A percentile compares a stretch with the other conserved stretches of the same genome.
phyloP scores from a whole-genome alignment of 2,113 vertebrate genomes.

The Centropristis striata region DNA sequence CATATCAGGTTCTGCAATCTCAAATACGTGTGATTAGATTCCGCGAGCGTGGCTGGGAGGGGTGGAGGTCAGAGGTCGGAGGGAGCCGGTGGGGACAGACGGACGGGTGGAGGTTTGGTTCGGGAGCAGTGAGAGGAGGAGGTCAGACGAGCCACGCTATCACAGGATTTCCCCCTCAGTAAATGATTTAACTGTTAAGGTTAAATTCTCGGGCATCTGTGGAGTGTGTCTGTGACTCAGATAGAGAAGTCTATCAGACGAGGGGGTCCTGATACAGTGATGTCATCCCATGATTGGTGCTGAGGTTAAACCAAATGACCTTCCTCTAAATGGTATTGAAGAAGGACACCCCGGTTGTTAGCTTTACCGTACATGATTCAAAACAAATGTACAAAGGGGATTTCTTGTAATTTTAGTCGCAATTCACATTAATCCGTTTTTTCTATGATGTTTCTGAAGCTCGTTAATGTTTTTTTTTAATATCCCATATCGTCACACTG shows the following conservation, averaged over 20 bases:
- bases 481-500: too few species aligned
- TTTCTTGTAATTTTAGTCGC: too few species aligned
- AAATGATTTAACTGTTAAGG: slow-evolving; percentile 69
- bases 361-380: neutral
- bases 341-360: neutral
- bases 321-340: slow-evolving; percentile 22
- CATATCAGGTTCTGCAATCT: slow-evolving; percentile 69
- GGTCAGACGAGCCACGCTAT: slow-evolving; percentile 50
- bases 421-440: too few species aligned
- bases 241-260: slow-evolving; percentile 19
- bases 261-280: slow-evolving; percentile 38
- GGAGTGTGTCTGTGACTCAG: slow-evolving; percentile 47
- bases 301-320: slow-evolving; percentile 29
- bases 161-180: slow-evolving; percentile 44
- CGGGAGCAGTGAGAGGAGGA: slow-evolving; percentile 9
- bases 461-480: too few species aligned
- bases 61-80: slow-evolving; percentile 56
- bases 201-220: slow-evolving; percentile 62
- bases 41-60: slow-evolving; percentile 49
- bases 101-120: neutral
- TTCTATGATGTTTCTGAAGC: too few species aligned
- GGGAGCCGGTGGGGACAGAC: slow-evolving; percentile 14
- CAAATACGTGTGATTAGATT: slow-evolving; percentile 76
- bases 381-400: neutral
- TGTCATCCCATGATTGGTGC: slow-evolving; percentile 32